Percentiles rank a stretch among this genome's conserved stretches.
These are phyloP conservation scores for Octomys mimax DNA, from an alignment of 2,797 vertebrate species.

Conservation along the genomic window DNA sequence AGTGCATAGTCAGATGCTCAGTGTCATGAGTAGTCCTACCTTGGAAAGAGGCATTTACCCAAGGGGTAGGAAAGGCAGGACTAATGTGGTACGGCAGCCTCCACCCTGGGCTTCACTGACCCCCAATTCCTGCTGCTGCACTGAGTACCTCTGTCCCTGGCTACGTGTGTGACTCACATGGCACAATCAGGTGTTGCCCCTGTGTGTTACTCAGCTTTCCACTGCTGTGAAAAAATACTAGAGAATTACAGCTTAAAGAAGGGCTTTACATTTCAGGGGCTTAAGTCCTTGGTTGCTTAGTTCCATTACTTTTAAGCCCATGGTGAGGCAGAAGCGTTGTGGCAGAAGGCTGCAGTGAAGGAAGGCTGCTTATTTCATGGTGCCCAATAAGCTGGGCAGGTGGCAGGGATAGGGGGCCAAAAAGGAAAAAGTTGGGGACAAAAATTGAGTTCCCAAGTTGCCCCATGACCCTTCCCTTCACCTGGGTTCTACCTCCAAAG, in stretches of 20 bases:
- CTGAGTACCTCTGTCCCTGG: neutral
- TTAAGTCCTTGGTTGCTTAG: neutral
- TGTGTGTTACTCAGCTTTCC: neutral
- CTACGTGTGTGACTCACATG: neutral
- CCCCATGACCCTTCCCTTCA: neutral
- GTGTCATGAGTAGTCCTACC: neutral
- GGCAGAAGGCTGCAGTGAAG: neutral
- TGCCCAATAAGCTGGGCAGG: neutral
- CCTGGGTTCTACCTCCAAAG: neutral
- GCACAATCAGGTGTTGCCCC: neutral
- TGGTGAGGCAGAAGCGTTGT: neutral
- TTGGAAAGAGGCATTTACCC: neutral
- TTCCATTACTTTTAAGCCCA: neutral
- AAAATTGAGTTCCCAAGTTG: neutral
- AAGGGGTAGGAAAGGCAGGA: neutral
- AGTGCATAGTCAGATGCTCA: neutral
- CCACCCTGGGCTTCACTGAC: accelerated
- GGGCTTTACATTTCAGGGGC: neutral
- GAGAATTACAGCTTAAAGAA: neutral
- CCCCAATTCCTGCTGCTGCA: no score
- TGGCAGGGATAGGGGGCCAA: neutral
- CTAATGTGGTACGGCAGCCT: neutral
- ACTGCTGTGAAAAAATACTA: neutral
- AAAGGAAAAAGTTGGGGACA: neutral
- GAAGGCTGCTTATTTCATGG: neutral